Percentiles rank a stretch among this genome's conserved stretches.
These are phyloP conservation scores for Sarotherodon lohbergeri DNA, from an alignment of 2,113 vertebrate species.

Conservation along the genomic window DNA sequence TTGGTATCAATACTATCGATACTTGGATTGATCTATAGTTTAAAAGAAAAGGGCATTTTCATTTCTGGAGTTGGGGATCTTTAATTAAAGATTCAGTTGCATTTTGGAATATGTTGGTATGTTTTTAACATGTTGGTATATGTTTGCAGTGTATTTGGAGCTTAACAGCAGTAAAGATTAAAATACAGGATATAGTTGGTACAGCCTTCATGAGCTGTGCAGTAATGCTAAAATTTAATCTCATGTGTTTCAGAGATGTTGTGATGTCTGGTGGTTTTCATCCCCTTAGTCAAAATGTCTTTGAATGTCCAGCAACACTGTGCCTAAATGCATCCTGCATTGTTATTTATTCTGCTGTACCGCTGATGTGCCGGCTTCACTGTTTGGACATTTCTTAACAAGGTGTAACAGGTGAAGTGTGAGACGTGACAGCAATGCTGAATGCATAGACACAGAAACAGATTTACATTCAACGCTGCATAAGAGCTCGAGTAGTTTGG, in stretches of 20 bases:
- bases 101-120: neutral
- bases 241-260: neutral
- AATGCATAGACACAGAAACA: neutral
- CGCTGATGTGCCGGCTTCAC: neutral
- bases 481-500: neutral
- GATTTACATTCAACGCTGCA: neutral
- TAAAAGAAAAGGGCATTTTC: neutral
- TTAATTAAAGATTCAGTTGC: neutral
- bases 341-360: neutral
- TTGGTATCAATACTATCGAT: neutral
- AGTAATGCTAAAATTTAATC: neutral
- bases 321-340: neutral
- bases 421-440: neutral
- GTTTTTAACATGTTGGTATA: neutral
- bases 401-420: neutral
- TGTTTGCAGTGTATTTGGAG: neutral
- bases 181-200: neutral
- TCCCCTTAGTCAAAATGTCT: neutral
- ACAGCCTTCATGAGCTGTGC: neutral
- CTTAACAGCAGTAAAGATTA: neutral
- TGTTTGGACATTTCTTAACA: neutral
- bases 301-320: neutral
- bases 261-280: neutral
- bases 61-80: neutral
- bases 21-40: neutral